Percentiles rank a stretch among this genome's conserved stretches.
These are phyloP conservation scores for Apamea epomidion DNA, from an alignment of 2,888 invertebrate genomes.

Conservation along the genomic window DNA sequence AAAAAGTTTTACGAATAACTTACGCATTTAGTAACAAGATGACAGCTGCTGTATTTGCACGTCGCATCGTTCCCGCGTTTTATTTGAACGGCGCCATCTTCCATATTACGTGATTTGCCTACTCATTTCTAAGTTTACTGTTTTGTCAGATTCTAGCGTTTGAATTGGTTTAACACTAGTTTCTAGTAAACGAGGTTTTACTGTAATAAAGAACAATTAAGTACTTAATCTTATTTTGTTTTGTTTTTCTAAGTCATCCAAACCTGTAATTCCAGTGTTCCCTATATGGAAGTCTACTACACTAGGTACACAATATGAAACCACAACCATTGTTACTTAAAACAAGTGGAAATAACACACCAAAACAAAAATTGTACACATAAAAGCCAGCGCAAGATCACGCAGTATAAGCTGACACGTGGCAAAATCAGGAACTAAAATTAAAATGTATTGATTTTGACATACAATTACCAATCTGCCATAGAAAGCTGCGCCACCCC, in stretches of 20 bases:
- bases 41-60: constrained; percentile 6
- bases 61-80: constrained; percentile 28
- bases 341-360: constrained; percentile 13
- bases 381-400: background rate
- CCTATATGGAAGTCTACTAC: constrained; percentile 3
- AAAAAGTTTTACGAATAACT: constrained; percentile 26
- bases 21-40: constrained; percentile 22
- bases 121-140: constrained; percentile 22
- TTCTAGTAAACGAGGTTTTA: background rate
- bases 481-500: constrained; percentile 10
- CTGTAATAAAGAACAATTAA: background rate
- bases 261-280: constrained; percentile 3
- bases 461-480: background rate
- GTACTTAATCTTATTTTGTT: background rate
- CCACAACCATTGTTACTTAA: constrained; percentile 28
- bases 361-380: constrained; percentile 5
- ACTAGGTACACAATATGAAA: constrained; percentile 3
- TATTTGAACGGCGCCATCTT: constrained; percentile 39
- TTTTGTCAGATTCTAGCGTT: constrained; percentile 2
- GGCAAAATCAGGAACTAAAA: background rate
- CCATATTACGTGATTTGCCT: constrained; percentile 44
- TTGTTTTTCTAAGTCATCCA: background rate
- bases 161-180: constrained; percentile 9
- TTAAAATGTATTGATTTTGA: constrained; percentile 3
- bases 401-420: background rate